Evolutionary conservation across 2,888 invertebrate species (phyloP).

Genomic region (Hoplodrina ambigua): DNA sequence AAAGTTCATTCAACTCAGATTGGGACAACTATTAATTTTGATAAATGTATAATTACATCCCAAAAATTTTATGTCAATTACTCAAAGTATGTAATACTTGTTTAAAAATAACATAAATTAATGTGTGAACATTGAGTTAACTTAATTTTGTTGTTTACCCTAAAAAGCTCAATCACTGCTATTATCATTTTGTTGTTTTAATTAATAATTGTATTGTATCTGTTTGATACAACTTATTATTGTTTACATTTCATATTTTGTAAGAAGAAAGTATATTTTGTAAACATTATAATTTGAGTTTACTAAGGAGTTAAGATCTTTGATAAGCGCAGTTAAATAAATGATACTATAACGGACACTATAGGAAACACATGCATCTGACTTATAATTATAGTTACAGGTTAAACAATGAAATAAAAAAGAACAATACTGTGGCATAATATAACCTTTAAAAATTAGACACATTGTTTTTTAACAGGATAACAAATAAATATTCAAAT

Average conservation of each 20-base stretch:
- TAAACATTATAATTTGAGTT: conserved; percentile 23
- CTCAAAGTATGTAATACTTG: background rate
- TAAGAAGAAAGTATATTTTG: conserved; percentile 11
- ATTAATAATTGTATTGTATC: conserved; percentile 16
- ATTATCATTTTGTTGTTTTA: conserved; percentile 25
- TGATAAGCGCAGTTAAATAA: background rate
- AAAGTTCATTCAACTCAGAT: conserved; percentile 62
- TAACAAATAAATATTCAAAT: conserved; percentile 30
- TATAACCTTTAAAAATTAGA: conserved; percentile 39
- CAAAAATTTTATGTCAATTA: conserved; percentile 13
- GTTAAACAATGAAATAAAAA: conserved; percentile 24
- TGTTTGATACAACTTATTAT: conserved; percentile 12
- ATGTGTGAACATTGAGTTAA: background rate
- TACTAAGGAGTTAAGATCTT: background rate
- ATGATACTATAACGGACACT: background rate
- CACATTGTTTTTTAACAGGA: conserved; percentile 26
- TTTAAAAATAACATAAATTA: background rate
- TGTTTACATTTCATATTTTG: background rate
- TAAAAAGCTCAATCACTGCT: conserved; percentile 8
- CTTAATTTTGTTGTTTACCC: conserved; percentile 21
- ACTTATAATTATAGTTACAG: background rate
- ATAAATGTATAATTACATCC: conserved; percentile 24
- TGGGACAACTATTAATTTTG: conserved; percentile 33
- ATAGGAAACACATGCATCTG: conserved; percentile 9
- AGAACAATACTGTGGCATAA: conserved; percentile 15